phyloP scores from a whole-genome alignment of 2,113 vertebrate genomes.

The Sigmodon hispidus region DNA sequence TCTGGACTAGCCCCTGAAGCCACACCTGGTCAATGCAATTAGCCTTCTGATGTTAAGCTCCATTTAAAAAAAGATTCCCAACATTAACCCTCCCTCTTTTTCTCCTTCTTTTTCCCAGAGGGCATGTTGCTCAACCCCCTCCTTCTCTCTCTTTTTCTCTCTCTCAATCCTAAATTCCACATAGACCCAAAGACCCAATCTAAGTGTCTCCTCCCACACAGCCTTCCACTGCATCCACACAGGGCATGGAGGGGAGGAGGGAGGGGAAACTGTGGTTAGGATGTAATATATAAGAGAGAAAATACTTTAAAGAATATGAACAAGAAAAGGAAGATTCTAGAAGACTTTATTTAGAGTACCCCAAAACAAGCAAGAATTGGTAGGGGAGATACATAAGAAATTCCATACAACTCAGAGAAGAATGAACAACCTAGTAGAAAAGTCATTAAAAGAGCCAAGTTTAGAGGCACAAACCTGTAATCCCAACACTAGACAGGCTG shows the following conservation, averaged over 20 bases:
- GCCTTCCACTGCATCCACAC: no score
- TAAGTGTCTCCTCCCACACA: no score
- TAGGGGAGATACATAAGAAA: conserved; percentile 20
- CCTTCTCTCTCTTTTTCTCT: no score
- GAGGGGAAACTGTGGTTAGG: background rate
- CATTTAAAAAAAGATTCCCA: no score
- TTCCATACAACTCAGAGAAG: background rate
- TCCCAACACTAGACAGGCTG: background rate
- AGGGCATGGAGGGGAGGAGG: background rate
- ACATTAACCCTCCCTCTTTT: no score
- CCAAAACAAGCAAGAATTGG: conserved; percentile 6
- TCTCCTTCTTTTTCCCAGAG: no score
- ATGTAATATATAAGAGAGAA: background rate
- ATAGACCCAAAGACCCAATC: no score
- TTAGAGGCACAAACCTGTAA: background rate
- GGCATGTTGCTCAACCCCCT: no score
- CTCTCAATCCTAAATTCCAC: no score
- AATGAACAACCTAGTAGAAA: background rate
- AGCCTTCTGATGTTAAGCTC: no score
- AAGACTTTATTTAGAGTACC: background rate
- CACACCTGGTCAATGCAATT: no score
- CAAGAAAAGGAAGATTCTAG: background rate
- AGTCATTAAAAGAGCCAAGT: background rate
- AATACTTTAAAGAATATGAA: background rate
- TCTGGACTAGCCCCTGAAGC: no score